phyloP scores from a whole-genome alignment of 1,140 invertebrate species.

The Ctenoplectra terminalis region DNA sequence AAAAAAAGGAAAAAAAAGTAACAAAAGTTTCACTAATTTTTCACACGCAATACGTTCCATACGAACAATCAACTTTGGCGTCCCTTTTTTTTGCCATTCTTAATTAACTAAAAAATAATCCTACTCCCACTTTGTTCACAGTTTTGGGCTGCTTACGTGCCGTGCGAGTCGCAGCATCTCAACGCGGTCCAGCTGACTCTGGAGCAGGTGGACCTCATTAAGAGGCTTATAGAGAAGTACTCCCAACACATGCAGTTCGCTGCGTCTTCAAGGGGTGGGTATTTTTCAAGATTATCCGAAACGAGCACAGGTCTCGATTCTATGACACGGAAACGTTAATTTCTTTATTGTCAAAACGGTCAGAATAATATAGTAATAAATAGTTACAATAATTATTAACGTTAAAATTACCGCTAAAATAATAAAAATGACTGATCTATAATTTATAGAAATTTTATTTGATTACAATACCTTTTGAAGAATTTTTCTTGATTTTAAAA shows the following conservation, averaged over 20 bases:
- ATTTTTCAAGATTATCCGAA: constrained; percentile 17
- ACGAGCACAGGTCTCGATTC: not conserved
- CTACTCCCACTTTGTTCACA: constrained; percentile 77
- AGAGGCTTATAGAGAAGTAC: constrained; percentile 91
- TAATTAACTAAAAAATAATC: constrained; percentile 33
- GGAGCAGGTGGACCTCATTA: constrained; percentile 94
- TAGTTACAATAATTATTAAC: too few species aligned
- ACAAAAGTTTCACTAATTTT: not conserved
- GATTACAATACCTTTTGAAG: too few species aligned
- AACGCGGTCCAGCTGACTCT: constrained; percentile 93
- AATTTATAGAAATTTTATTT: too few species aligned
- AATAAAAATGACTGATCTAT: too few species aligned
- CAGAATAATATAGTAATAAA: too few species aligned
- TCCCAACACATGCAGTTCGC: constrained; percentile 90
- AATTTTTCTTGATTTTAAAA: too few species aligned
- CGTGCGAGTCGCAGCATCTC: constrained; percentile 92
- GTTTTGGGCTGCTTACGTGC: constrained; percentile 95
- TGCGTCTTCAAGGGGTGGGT: constrained; percentile 88
- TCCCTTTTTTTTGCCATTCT: too few species aligned
- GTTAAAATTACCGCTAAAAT: too few species aligned
- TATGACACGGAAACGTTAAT: too few species aligned
- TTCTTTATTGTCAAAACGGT: too few species aligned
- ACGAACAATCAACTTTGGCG: not conserved
- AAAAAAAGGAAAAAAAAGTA: too few species aligned
- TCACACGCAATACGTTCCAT: not conserved